Base-by-base conservation (phyloP, 2,888 invertebrate species). In the Saturnia japonica region DNA sequence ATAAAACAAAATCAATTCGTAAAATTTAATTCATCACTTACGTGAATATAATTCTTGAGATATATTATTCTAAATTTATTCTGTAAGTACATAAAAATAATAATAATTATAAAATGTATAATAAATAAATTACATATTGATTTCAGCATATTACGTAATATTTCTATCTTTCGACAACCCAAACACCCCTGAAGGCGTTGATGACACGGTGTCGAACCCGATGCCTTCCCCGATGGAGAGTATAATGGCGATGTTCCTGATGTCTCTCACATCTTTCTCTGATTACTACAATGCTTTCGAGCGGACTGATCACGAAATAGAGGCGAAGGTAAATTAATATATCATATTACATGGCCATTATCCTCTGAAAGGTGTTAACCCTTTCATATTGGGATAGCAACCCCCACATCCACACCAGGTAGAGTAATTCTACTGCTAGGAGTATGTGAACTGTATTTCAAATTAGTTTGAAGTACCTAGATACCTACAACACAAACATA, bases 221-320 rank as follows among this genome's bases (percentile, higher is more conserved):
- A 97, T 98, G 96, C 97, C 97, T 0, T 97, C 98, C 42, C 98
- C 99, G 0, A 96, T 97, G 92, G 99, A 99, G 90, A 98, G 99
- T 22, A 96, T 99, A 51, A 98, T 99, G 95, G 98, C 98, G 0
- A 99, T 99, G 98, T 99, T 99, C 88, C 95, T 99, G 70, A 99
- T 99, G 98, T 99, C 99, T 0, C 95, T 99, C 80, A 98, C 99
- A 1, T 99, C 99, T 79, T 99, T 99, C 88, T 98, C 98, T 0
- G 98, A 98, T 84, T 98, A 99, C 86, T 99, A 98, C 84, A 96
- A 96, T 47, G 97, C 98, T 0, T 98, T 99, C 87, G 97, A 97
- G 76, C 95, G 96, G 78, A 98, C 99, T 0, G 96, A 97, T 80
- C 97, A 99, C 86, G 97, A 97, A 86, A 95, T 96, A 74, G 97